These are phyloP conservation scores for Formicarius rufipectus DNA, from an alignment of 2,113 vertebrate genomes.

Conservation along the genomic window DNA sequence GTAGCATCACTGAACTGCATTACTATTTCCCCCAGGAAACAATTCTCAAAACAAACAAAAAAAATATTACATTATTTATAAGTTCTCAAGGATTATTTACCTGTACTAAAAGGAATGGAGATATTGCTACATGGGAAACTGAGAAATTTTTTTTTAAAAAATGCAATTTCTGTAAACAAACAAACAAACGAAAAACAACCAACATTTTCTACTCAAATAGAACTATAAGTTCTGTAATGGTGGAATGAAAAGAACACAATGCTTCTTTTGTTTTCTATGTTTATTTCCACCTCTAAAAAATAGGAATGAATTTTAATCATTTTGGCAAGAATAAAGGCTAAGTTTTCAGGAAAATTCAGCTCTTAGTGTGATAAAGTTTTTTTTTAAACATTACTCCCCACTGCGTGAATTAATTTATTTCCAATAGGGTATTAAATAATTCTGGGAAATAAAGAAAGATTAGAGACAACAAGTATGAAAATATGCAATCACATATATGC, in stretches of 20 bases:
- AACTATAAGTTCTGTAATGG: not conserved
- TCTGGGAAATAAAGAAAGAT: not conserved
- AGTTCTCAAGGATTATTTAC: not conserved
- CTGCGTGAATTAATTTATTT: not conserved
- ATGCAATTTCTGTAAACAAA: not conserved
- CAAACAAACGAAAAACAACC: not conserved
- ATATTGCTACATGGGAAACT: not conserved
- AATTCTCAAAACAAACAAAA: not conserved
- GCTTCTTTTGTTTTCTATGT: not conserved
- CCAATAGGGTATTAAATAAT: fast-evolving
- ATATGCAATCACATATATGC: not conserved
- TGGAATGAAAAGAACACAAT: not conserved
- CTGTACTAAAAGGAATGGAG: not conserved
- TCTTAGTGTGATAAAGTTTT: not conserved
- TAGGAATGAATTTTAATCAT: not conserved
- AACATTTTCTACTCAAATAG: not conserved
- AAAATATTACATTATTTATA: not conserved
- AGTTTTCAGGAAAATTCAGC: not conserved
- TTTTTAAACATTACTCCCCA: not conserved
- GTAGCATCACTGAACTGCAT: not conserved
- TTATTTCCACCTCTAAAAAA: not conserved
- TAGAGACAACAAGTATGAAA: not conserved
- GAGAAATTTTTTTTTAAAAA: not conserved
- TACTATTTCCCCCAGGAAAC: conserved; percentile 26
- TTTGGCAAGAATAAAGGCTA: not conserved